Percentiles rank a stretch among this genome's conserved stretches.
These are phyloP conservation scores for Hemiprocne comata DNA, from an alignment of 2,113 vertebrate genomes.

Conservation along the genomic window DNA sequence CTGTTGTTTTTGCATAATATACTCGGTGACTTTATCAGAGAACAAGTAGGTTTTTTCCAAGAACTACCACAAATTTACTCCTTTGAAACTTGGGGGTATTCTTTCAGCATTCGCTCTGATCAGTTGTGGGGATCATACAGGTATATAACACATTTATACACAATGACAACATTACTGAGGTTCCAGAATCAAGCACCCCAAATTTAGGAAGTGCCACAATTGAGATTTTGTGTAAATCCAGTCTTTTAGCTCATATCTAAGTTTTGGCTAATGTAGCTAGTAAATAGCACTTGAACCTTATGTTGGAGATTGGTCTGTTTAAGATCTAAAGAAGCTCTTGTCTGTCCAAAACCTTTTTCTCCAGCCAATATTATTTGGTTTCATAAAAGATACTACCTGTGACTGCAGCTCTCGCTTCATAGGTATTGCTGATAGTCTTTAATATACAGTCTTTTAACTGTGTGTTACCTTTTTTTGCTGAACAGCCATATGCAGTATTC, in stretches of 20 bases:
- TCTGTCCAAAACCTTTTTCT: background rate
- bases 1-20: background rate
- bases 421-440: background rate
- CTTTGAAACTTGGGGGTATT: background rate
- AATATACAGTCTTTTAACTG: no score
- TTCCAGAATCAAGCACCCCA: background rate
- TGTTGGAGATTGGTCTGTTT: background rate
- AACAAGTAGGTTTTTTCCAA: background rate
- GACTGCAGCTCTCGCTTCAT: background rate
- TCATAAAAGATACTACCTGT: background rate
- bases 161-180: background rate
- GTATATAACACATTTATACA: background rate
- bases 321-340: background rate
- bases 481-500: background rate
- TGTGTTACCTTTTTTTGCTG: background rate
- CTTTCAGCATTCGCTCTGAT: background rate
- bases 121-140: background rate
- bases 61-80: background rate
- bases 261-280: background rate
- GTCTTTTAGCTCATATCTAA: background rate
- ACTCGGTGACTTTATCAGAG: background rate
- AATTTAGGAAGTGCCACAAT: background rate
- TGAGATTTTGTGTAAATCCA: background rate
- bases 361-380: background rate
- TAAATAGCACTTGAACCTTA: background rate